Conservation (phyloP, 2,797 vertebrate species). For the Aulostomus chinensis region DNA sequence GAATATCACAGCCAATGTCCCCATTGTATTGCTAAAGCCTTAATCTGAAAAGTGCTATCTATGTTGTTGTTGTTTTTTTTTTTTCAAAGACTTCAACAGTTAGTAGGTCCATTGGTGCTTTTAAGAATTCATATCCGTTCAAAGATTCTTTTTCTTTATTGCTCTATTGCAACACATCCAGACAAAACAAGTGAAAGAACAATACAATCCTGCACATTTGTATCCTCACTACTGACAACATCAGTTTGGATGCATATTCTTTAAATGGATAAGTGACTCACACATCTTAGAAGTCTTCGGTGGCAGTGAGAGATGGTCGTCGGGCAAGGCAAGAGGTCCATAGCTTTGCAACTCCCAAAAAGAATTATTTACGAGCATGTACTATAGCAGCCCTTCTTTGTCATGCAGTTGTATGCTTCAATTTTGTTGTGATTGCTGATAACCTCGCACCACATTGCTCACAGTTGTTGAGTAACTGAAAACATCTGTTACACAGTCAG, state of each 20-base stretch:
- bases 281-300: constrained; percentile 10
- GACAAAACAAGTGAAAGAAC: constrained; percentile 19
- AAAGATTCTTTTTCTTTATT: constrained; percentile 62
- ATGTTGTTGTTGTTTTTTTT: not conserved
- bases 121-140: constrained; percentile 13
- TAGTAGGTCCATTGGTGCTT: constrained; percentile 16
- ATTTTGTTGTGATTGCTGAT: constrained; percentile 40
- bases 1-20: constrained; percentile 10
- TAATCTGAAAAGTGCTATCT: constrained; percentile 23
- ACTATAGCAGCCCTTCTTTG: constrained; percentile 74
- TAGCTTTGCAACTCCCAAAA: constrained; percentile 40
- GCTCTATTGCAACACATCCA: constrained; percentile 58
- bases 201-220: constrained; percentile 36
- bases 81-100: constrained; percentile 12
- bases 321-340: constrained; percentile 43
- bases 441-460: constrained; percentile 54
- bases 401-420: constrained; percentile 67
- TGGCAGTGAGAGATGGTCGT: constrained; percentile 49
- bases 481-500: constrained; percentile 70
- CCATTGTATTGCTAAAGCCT: constrained; percentile 36
- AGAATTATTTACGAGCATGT: constrained; percentile 43
- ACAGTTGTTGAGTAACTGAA: constrained; percentile 67
- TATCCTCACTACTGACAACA: constrained; percentile 10
- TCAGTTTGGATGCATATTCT: constrained; percentile 53
- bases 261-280: constrained; percentile 18